Percentiles rank a stretch among this genome's conserved stretches.
phyloP scores from a whole-genome alignment of 1,140 invertebrate species.

The Plectus sambesii region DNA sequence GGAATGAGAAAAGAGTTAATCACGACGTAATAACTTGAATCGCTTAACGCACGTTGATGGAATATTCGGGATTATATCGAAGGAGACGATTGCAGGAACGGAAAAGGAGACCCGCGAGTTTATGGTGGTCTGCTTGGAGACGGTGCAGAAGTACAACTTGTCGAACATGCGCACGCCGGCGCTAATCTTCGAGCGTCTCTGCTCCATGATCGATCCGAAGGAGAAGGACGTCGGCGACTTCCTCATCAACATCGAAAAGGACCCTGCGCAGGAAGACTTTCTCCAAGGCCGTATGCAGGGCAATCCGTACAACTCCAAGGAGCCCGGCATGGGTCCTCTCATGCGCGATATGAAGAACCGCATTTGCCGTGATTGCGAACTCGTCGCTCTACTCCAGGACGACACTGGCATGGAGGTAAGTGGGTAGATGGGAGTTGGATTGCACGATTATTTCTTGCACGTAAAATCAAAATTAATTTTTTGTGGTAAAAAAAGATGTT shows the following conservation, averaged over 20 bases:
- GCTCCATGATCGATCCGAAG: constrained; percentile 72
- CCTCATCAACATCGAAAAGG: constrained; percentile 87
- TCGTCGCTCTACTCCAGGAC: constrained; percentile 86
- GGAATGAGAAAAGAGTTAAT: no score
- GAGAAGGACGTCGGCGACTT: constrained; percentile 94
- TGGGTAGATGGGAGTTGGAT: constrained; percentile 19
- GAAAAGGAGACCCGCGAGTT: no score
- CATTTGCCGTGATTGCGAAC: constrained; percentile 89
- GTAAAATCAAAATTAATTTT: no score
- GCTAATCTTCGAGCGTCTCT: constrained; percentile 84
- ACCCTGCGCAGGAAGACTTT: constrained; percentile 96
- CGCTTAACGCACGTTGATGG: no score
- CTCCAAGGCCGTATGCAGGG: constrained; percentile 91
- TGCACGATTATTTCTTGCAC: neutral
- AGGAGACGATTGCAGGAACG: no score
- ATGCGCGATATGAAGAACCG: constrained; percentile 99
- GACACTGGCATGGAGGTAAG: constrained; percentile 85
- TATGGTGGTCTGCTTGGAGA: no score
- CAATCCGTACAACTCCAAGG: constrained; percentile 81
- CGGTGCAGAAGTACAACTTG: no score
- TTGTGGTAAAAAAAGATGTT: no score
- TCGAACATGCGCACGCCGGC: constrained; percentile 70
- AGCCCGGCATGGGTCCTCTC: constrained; percentile 80
- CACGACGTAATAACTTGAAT: no score
- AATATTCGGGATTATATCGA: no score